phyloP scores from a whole-genome alignment of 1,140 invertebrate species.

The Rhopalosiphum padi region DNA sequence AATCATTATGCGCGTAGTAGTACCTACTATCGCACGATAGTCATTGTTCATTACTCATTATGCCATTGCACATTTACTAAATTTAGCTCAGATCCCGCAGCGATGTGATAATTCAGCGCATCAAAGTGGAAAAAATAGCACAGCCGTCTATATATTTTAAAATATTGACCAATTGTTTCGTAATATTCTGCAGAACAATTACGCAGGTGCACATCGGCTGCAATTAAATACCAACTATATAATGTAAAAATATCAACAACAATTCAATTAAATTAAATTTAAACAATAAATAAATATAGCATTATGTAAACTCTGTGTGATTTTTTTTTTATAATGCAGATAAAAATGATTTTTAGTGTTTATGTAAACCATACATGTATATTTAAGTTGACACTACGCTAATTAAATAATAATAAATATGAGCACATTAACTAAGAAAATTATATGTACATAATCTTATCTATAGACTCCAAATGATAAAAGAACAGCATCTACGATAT shows the following conservation, averaged over 20 bases:
- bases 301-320: not conserved
- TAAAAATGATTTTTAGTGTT: not conserved
- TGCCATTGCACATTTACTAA: not conserved
- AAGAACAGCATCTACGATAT: not conserved
- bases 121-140: constrained; percentile 41
- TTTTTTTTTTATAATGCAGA: not conserved
- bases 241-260: not conserved
- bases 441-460: not conserved
- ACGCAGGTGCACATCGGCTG: not conserved
- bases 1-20: not conserved
- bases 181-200: not conserved
- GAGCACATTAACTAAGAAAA: not conserved
- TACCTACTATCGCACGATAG: not conserved
- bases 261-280: not conserved
- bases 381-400: not conserved
- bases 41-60: not conserved
- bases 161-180: not conserved
- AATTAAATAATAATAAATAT: too few relatives aligned
- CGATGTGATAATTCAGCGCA: constrained; percentile 28
- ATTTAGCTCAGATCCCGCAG: not conserved
- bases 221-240: not conserved
- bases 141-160: not conserved
- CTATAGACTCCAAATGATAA: not conserved
- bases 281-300: not conserved
- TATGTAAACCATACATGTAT: not conserved